Evolutionary conservation across 2,797 vertebrate genomes (phyloP), one percentile per base, ranked within the genome.

Genomic region (Sarcoramphus papa): DNA sequence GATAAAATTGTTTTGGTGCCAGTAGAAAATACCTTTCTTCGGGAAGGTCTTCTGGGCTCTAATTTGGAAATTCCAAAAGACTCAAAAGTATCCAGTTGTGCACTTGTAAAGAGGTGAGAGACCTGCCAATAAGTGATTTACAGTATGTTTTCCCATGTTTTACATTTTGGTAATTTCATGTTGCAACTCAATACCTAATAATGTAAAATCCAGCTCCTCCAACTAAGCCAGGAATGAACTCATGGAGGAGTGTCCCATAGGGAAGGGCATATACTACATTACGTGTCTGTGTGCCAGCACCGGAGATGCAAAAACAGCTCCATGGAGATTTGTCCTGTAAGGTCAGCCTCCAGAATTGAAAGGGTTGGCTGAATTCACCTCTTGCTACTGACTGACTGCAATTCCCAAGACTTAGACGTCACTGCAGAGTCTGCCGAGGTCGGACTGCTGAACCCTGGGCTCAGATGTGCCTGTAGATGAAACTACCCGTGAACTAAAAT

Each of bases 71-170:
- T 95, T 96, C 96, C 95, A 96, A 97, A 96, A 84, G 68, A 85
- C 92, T 83, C 82, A 81, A 95, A 96, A 85, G 27, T 95, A 91
- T 65, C 68, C 72, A 95, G 91, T 54, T 25, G 64, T 91, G 82
- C 37, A 80, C 96, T 97, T 85, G 60, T 96, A 97, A 96, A 96
- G 90, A 97, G 96, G 95, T 90, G 69, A 94, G 90, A 69, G 62
- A 94, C 93, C 97, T 98, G 97, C 97, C 97, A 97, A 94, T 97
- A 97, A 97, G 94, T 97, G 97, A 98, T 97, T 97, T 97, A 96
- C 95, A 97, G 92, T 96, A 94, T 97, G 97, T 97, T 97, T 95
- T 90, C 96, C 97, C 95, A 81, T 96, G 97, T 96, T 98, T 98
- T 97, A 98, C 97, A 96, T 97, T 97, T 96, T 96, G 95, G 95